phyloP scores from a whole-genome alignment of 2,888 invertebrate genomes.

The Tribolium freemani region DNA sequence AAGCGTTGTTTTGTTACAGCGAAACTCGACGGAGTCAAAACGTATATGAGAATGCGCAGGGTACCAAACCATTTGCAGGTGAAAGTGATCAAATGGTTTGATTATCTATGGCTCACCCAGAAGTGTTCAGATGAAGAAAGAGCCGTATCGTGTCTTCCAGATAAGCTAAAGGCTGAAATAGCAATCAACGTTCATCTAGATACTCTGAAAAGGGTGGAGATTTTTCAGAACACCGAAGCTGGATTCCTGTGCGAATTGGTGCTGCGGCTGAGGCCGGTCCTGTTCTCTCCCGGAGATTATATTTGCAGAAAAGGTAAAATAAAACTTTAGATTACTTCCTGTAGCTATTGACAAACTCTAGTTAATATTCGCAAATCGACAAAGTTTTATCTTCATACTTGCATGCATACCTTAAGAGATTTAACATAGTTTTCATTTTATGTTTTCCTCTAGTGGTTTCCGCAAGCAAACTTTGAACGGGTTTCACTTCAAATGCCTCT shows the following conservation, averaged over 20 bases:
- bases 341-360: neutral
- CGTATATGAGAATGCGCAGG: slow-evolving; percentile 97
- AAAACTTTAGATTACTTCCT: neutral
- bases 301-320: slow-evolving; percentile 96
- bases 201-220: slow-evolving; percentile 97
- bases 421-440: slow-evolving; percentile 19
- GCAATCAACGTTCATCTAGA: slow-evolving; percentile 99
- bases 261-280: slow-evolving; percentile 91
- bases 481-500: neutral
- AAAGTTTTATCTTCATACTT: slow-evolving; percentile 22
- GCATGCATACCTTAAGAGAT: slow-evolving; percentile 15
- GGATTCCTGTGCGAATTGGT: slow-evolving; percentile 98
- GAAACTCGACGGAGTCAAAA: slow-evolving; percentile 97
- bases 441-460: slow-evolving; percentile 7
- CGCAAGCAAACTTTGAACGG: slow-evolving; percentile 7
- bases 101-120: slow-evolving; percentile 98
- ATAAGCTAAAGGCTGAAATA: slow-evolving; percentile 98
- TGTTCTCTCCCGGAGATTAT: slow-evolving; percentile 98
- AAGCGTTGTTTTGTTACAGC: slow-evolving; percentile 76
- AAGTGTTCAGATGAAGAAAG: slow-evolving; percentile 98
- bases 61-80: slow-evolving; percentile 96
- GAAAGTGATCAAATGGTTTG: slow-evolving; percentile 99
- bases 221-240: slow-evolving; percentile 99
- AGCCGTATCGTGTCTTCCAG: slow-evolving; percentile 94
- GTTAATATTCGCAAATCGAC: neutral